Conservation (phyloP, 2,797 vertebrate genomes). For the Sebastes steindachneri region DNA sequence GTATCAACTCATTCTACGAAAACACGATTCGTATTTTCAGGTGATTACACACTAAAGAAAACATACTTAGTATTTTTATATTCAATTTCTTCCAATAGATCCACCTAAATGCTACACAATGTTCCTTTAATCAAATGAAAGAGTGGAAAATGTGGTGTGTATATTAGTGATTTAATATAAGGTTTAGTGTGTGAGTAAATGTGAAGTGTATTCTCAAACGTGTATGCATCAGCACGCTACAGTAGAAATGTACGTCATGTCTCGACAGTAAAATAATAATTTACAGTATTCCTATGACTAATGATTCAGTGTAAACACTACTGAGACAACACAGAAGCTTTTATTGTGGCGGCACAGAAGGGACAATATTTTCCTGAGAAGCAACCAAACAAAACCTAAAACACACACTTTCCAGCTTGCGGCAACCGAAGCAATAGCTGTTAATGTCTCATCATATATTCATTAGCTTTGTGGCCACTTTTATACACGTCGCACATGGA, state of each 20-base stretch:
- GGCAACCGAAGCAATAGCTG: conserved; percentile 32
- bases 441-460: conserved; percentile 44
- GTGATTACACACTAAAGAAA: too few relatives aligned
- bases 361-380: conserved; percentile 43
- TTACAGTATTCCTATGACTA: conserved; percentile 45
- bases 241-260: conserved; percentile 44
- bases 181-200: not conserved
- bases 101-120: too few relatives aligned
- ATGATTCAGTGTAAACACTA: conserved; percentile 57
- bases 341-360: conserved; percentile 49
- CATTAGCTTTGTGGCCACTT: conserved; percentile 9
- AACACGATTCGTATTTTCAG: too few relatives aligned
- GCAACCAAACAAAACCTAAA: conserved; percentile 43
- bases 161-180: not conserved
- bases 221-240: not conserved
- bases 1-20: too few relatives aligned
- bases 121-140: not conserved
- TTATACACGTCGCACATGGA: not conserved
- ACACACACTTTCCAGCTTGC: conserved; percentile 47
- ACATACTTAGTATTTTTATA: too few relatives aligned
- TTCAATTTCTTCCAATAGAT: not conserved
- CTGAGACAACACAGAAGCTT: conserved; percentile 38
- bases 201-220: not conserved
- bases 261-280: conserved; percentile 56
- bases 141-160: not conserved